These are phyloP conservation scores for Psittacula echo DNA, from an alignment of 2,797 vertebrate genomes.

Conservation along the genomic window DNA sequence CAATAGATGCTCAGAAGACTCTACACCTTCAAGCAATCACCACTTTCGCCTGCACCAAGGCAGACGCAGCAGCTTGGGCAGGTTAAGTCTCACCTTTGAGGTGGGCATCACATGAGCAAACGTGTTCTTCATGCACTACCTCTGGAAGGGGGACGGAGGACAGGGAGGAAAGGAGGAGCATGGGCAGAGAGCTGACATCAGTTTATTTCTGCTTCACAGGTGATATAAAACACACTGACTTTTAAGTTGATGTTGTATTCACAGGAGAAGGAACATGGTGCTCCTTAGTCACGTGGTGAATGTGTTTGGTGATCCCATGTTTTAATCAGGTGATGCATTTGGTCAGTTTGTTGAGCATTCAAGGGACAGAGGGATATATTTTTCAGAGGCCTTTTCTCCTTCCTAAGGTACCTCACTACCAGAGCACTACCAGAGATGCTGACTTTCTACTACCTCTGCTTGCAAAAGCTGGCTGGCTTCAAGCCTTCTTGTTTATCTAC, in stretches of 20 bases:
- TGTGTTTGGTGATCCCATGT: background rate
- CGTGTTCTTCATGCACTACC: rapidly evolving
- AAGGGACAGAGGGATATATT: background rate
- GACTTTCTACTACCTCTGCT: background rate
- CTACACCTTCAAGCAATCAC: background rate
- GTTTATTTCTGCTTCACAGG: background rate
- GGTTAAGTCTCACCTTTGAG: background rate
- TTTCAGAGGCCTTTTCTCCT: background rate
- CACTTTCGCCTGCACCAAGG: too few relatives aligned
- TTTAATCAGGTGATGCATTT: background rate
- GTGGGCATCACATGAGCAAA: background rate
- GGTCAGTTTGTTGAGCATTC: background rate
- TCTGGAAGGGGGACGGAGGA: background rate
- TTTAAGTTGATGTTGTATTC: background rate
- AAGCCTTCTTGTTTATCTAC: background rate
- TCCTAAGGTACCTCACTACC: background rate
- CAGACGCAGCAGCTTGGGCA: background rate
- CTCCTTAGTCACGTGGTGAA: background rate
- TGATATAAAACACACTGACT: background rate
- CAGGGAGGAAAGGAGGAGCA: background rate
- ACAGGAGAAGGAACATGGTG: background rate
- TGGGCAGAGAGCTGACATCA: background rate
- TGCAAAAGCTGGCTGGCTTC: background rate
- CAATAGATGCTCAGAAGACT: background rate
- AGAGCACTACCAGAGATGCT: background rate